Evolutionary conservation across 2,113 vertebrate species (phyloP), one percentile per base, ranked within the genome.

Genomic region (Mixornis gularis): DNA sequence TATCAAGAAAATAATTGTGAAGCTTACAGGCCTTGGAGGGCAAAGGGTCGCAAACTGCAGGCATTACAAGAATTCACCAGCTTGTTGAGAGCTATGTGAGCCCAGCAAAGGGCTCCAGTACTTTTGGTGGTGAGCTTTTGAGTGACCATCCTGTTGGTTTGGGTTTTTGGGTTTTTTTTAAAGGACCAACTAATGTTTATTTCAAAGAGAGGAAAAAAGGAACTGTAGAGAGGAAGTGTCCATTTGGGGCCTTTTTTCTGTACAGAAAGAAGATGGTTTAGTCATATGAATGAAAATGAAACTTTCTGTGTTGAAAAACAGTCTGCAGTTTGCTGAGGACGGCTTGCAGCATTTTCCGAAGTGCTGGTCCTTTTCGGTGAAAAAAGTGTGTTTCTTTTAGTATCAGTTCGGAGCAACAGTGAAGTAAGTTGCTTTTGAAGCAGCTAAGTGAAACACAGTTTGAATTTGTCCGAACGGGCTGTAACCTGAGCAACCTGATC

Each of bases 141-240:
- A 60, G 43, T 34, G 13, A 12, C 56, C 38, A 13, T 73, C 63
- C 60, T 78, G 16, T 38, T 70, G 25, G 25, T 34, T 76, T 0
- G 2, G 6, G 1, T 14, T 44, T 14, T 15, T 17, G 17, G 11
- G 12, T n/a, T n/a, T 21, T 76, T n/a, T 71, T 36, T 3, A 17
- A 51, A 27, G 56, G 53, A 32, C 16, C 8, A 68, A 25, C 18
- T 55, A 77, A 17, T 69, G 18, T 87, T 94, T 83, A 63, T 92
- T 92, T 87, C 59, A 85, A 66, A 66, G 72, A 85, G 46, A 91
- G 38, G 59, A 77, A 96, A 95, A 55, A 73, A 92, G 91, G 89
- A 96, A 96, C 95, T 79, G 36, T 52, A 59, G 73, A 79, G 73
- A 73, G 93, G 96, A 96, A 96, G 84, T 73, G 38, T 53, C 83